Evolutionary conservation across 2,888 invertebrate genomes (phyloP).

Genomic region (Phanerotoma sp.): DNA sequence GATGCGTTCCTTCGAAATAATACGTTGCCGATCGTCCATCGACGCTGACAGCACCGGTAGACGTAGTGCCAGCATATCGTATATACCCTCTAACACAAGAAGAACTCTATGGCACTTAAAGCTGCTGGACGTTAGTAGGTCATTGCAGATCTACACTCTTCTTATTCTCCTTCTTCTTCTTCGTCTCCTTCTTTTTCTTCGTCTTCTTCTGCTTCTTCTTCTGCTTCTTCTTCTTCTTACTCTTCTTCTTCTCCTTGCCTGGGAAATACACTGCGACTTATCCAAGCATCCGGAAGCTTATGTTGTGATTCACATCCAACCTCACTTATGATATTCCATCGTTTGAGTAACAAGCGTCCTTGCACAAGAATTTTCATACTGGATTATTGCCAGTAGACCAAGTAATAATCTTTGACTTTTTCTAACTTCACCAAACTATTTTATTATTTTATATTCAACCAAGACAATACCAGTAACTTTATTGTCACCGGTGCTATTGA

Average conservation of each 20-base stretch:
- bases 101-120: constrained; percentile 2
- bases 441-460: no score
- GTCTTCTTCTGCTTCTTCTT: no score
- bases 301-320: background rate
- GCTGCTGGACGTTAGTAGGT: constrained; percentile 18
- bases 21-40: constrained; percentile 22
- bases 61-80: background rate
- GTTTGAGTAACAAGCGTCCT: background rate
- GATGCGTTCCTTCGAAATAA: constrained; percentile 29
- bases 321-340: background rate
- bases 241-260: no score
- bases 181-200: no score
- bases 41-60: constrained; percentile 26
- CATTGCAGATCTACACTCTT: constrained; percentile 6
- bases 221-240: no score
- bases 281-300: background rate
- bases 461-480: no score
- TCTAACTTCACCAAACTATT: background rate
- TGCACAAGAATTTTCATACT: background rate
- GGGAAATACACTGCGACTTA: background rate
- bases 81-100: background rate
- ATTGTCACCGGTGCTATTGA: no score
- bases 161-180: no score
- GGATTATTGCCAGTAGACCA: constrained; percentile 1
- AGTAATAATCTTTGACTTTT: background rate